Conservation (phyloP, 2,797 vertebrate species). For the Oreochromis mossambicus region DNA sequence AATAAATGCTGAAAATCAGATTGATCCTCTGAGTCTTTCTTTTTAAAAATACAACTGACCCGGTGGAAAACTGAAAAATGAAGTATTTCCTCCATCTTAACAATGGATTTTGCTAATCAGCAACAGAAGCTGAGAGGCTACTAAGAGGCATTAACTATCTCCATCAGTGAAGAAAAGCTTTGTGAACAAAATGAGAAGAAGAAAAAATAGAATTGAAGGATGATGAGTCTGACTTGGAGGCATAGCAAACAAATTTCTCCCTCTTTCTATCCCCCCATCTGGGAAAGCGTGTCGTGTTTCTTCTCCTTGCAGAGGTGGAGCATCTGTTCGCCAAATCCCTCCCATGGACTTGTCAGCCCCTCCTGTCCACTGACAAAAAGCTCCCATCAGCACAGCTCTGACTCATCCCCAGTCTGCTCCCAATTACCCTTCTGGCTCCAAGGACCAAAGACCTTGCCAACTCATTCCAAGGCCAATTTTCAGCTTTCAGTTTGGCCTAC, state of each 20-base stretch:
- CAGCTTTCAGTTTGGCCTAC: conserved; percentile 26
- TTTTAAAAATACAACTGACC: background rate
- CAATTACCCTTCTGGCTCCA: conserved; percentile 69
- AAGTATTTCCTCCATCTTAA: background rate
- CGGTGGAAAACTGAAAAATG: background rate
- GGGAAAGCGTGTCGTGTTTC: conserved; percentile 58
- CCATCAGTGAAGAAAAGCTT: background rate
- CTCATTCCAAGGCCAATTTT: conserved; percentile 30
- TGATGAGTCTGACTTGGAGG: conserved; percentile 27
- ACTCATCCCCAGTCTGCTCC: conserved; percentile 70
- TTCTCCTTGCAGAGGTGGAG: conserved; percentile 36
- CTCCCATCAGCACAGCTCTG: conserved; percentile 49
- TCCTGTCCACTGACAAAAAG: conserved; percentile 39
- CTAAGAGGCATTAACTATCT: background rate
- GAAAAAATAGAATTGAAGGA: background rate
- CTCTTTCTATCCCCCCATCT: conserved; percentile 48
- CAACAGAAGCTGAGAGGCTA: background rate
- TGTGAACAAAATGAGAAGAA: background rate
- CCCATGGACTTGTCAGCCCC: conserved; percentile 27
- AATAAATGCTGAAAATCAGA: background rate
- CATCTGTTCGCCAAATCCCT: conserved; percentile 39
- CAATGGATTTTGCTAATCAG: background rate
- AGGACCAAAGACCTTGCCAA: conserved; percentile 32
- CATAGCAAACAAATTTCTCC: conserved; percentile 51
- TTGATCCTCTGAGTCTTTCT: background rate